These are phyloP conservation scores for Portunus trituberculatus DNA, from an alignment of 1,140 invertebrate species.

Conservation along the genomic window DNA sequence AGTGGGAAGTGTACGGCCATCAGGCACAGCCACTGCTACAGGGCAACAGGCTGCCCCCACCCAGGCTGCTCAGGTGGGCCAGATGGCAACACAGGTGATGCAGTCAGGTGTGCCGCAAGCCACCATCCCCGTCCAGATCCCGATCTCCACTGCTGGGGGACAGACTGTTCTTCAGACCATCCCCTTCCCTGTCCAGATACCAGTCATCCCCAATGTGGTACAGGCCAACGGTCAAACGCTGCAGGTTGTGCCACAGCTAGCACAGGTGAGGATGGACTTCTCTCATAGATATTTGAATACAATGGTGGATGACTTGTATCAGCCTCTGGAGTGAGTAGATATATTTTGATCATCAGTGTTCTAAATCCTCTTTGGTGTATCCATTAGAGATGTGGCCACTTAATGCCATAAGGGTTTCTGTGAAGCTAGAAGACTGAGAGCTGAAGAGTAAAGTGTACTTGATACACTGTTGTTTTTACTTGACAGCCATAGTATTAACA, in stretches of 20 bases:
- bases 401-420: too few species aligned
- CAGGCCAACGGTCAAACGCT: conserved; percentile 81
- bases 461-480: too few species aligned
- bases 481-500: neutral
- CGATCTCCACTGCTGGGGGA: conserved; percentile 92
- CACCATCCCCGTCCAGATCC: conserved; percentile 93
- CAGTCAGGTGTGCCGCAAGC: conserved; percentile 73
- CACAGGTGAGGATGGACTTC: conserved; percentile 79
- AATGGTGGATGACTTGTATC: too few species aligned
- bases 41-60: conserved; percentile 58
- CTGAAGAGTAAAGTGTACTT: too few species aligned
- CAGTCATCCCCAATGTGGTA: conserved; percentile 84
- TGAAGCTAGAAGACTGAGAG: too few species aligned
- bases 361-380: too few species aligned
- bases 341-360: too few species aligned
- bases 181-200: conserved; percentile 87
- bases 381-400: too few species aligned
- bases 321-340: too few species aligned
- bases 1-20: conserved; percentile 54
- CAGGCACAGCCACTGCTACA: conserved; percentile 43
- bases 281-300: neutral
- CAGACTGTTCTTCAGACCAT: conserved; percentile 94
- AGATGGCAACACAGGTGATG: conserved; percentile 79
- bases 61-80: conserved; percentile 66
- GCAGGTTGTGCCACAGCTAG: conserved; percentile 87